Conservation (phyloP, 2,113 vertebrate species). For the Condylura cristata region DNA sequence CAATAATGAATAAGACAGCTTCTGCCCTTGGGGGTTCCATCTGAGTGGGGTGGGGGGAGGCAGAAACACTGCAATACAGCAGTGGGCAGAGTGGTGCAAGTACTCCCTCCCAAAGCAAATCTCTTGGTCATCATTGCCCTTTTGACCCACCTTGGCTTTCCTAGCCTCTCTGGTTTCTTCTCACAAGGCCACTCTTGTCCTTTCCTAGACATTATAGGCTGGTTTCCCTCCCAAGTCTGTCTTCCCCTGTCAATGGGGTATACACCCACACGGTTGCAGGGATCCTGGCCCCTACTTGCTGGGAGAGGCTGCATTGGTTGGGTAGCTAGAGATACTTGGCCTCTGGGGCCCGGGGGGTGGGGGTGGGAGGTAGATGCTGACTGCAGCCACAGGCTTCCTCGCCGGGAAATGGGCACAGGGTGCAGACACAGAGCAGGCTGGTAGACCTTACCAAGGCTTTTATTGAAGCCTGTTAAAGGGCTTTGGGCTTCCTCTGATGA, state of each 20-base stretch:
- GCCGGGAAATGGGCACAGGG: conserved; percentile 59
- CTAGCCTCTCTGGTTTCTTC: conserved; percentile 31
- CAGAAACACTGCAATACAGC: neutral
- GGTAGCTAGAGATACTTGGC: conserved; percentile 5
- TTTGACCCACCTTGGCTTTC: neutral
- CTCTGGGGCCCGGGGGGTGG: neutral
- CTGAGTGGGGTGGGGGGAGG: neutral
- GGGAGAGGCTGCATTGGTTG: neutral
- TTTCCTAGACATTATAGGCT: neutral
- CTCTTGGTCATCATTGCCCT: neutral
- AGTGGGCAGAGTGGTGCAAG: neutral
- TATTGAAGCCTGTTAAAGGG: conserved; percentile 73
- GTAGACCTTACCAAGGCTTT: conserved; percentile 58
- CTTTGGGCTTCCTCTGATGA: conserved; percentile 78
- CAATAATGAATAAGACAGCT: neutral
- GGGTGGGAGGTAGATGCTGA: neutral
- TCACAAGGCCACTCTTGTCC: neutral
- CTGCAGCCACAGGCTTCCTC: neutral
- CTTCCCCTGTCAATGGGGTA: neutral
- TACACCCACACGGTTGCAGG: neutral
- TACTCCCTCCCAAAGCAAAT: neutral
- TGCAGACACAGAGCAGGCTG: conserved; percentile 35
- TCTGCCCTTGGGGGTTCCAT: neutral
- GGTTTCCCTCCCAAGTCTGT: neutral
- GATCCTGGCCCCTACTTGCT: neutral